Base-by-base conservation (phyloP, 2,888 invertebrate genomes). In the Pilophorus perplexus region DNA sequence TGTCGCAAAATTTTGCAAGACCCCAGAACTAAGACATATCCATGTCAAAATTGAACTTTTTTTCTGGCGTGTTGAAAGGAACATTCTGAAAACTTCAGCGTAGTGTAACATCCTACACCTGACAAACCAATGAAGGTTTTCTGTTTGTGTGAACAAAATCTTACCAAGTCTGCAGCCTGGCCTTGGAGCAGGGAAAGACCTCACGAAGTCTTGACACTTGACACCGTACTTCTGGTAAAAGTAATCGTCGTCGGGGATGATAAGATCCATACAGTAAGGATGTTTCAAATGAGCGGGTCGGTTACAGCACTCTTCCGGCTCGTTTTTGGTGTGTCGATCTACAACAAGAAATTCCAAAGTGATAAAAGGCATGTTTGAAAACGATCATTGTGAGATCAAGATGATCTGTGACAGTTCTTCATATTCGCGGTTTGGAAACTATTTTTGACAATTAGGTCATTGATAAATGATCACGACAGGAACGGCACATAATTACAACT, bases 211-310 rank as follows among this genome's bases (percentile, higher is more conserved):
- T 75, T 92, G 87, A 76, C 94, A 94, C 75, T 86, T 87, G 59
- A 93, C 88, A 72, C 87, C 84, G 77, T 88, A 92, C 40, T 90
- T 80, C 4, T 88, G 83, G 80, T 90, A 94, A 83, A 94, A 93
- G 76, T 92, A 90, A 76, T 94, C 94, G 75, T 93, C 90, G 72
- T 89, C 90, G 0, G 93, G 93, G 52, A 94, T 85, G 55, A 83
- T 80, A 73, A 94, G 90, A 79, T 93, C 92, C 78, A 93, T 88
- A 76, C 94, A 94, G 77, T 93, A 92, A 0, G 93, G 93, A 79
- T 93, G 91, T 76, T 89, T 91, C 64, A 88, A 80, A 74, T 90
- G 90, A 8, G 84, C 82, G 0, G 90, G 89, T 20, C 90, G 84
- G 74, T 87, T 83, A 78, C 93, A 93, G 77, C 93, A 93, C 77